A percentile compares a stretch with the other conserved stretches of the same genome.
Evolutionary conservation across 2,113 vertebrate genomes (phyloP).

Genomic region (Montifringilla adamsi): DNA sequence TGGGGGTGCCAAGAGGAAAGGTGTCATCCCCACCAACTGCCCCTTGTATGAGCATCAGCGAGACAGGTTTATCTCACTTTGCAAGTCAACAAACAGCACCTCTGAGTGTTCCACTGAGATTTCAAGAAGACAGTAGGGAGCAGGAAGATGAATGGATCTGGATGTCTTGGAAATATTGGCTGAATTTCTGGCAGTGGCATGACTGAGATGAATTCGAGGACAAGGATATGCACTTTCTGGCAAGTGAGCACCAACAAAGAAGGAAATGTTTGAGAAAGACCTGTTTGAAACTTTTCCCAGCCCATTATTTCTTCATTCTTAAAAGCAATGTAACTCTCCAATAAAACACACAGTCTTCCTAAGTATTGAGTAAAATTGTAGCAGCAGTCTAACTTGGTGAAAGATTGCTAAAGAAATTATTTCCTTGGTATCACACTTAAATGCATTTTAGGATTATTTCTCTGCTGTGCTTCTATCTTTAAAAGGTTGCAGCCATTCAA

Average conservation of each 20-base stretch:
- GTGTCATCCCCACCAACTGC: not conserved
- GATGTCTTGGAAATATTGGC: not conserved
- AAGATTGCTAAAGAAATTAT: not conserved
- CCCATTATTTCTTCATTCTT: not conserved
- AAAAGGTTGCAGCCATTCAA: not conserved
- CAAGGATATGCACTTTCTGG: not conserved
- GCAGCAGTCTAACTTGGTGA: not conserved
- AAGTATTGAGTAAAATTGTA: not conserved
- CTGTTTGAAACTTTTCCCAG: not conserved
- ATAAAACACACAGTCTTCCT: not conserved
- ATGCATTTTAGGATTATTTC: not conserved
- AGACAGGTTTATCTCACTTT: accelerated
- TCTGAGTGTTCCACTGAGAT: accelerated
- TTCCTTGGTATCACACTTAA: not conserved
- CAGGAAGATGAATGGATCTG: not conserved
- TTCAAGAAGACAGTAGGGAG: not conserved
- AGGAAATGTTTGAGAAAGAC: not conserved
- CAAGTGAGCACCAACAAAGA: not conserved
- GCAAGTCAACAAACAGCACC: not conserved
- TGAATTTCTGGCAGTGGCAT: not conserved
- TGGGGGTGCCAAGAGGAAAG: not conserved
- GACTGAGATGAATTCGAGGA: not conserved
- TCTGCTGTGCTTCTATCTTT: not conserved
- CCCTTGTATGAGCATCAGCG: accelerated
- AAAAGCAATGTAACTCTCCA: not conserved